phyloP scores from a whole-genome alignment of 2,113 vertebrate species.

The Pyrgilauda ruficollis region DNA sequence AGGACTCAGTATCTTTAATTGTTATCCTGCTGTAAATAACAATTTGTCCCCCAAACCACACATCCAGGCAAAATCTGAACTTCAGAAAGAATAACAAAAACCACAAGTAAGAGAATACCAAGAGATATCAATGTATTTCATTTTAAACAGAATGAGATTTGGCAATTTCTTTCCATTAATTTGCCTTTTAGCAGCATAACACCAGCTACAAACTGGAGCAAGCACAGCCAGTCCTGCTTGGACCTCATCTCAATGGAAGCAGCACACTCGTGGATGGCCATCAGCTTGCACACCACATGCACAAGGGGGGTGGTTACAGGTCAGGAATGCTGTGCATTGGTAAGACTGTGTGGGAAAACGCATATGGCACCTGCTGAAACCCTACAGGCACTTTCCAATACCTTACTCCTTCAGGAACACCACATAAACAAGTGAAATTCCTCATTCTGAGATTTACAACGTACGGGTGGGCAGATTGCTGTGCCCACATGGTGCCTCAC shows the following conservation, averaged over 20 bases:
- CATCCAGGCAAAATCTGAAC: background rate
- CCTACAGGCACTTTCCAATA: background rate
- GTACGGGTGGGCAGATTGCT: background rate
- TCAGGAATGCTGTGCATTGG: background rate
- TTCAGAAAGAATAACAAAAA: background rate
- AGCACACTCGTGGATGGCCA: background rate
- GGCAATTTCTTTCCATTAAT: background rate
- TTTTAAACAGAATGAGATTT: background rate
- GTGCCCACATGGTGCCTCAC: background rate
- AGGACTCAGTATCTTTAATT: background rate
- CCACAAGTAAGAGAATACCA: background rate
- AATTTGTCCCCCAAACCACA: background rate
- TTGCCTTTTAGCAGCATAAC: background rate
- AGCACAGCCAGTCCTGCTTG: background rate
- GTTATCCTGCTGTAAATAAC: background rate
- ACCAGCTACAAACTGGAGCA: background rate
- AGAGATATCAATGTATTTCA: background rate
- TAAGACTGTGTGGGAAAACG: background rate
- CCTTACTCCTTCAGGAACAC: background rate
- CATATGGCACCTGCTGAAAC: background rate
- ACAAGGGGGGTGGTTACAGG: background rate
- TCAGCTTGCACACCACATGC: background rate
- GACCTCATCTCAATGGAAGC: background rate
- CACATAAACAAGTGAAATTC: background rate
- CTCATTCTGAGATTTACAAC: background rate